These are phyloP conservation scores for Naso thynnoides DNA, from an alignment of 2,797 vertebrate genomes.

Conservation along the genomic window DNA sequence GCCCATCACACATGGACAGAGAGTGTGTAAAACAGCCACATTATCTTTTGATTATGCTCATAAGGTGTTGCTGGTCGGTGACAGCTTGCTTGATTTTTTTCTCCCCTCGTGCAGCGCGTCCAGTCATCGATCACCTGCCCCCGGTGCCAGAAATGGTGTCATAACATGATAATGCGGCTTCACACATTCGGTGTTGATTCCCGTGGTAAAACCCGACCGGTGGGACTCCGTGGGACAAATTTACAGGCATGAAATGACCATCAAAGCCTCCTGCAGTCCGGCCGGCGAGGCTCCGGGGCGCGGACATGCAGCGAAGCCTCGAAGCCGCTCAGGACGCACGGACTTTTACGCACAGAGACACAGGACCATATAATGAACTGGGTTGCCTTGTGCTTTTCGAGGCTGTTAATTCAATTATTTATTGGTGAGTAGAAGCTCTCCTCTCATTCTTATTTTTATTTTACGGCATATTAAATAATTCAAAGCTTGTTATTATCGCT, in stretches of 20 bases:
- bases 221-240: slow-evolving; percentile 65
- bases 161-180: slow-evolving; percentile 77
- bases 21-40: slow-evolving; percentile 30
- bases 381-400: slow-evolving; percentile 4
- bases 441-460: slow-evolving; percentile 1
- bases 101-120: slow-evolving; percentile 55
- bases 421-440: slow-evolving; percentile 69
- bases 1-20: slow-evolving; percentile 8
- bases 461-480: slow-evolving; percentile 21
- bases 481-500: neutral
- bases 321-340: slow-evolving; percentile 51
- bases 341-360: slow-evolving; percentile 68
- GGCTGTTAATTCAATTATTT: slow-evolving; percentile 41
- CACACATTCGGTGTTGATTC: slow-evolving; percentile 67
- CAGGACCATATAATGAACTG: slow-evolving; percentile 37
- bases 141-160: slow-evolving; percentile 67
- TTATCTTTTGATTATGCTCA: slow-evolving; percentile 55
- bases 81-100: slow-evolving; percentile 58
- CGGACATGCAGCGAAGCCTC: slow-evolving; percentile 51
- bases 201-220: slow-evolving; percentile 56
- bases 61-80: slow-evolving; percentile 67
- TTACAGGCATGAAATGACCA: slow-evolving; percentile 75
- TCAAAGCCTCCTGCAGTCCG: slow-evolving; percentile 66
- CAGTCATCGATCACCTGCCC: slow-evolving; percentile 77
- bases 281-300: slow-evolving; percentile 55